Conservation (phyloP, 1,140 invertebrate genomes). For the Rhizoglyphus robini region DNA sequence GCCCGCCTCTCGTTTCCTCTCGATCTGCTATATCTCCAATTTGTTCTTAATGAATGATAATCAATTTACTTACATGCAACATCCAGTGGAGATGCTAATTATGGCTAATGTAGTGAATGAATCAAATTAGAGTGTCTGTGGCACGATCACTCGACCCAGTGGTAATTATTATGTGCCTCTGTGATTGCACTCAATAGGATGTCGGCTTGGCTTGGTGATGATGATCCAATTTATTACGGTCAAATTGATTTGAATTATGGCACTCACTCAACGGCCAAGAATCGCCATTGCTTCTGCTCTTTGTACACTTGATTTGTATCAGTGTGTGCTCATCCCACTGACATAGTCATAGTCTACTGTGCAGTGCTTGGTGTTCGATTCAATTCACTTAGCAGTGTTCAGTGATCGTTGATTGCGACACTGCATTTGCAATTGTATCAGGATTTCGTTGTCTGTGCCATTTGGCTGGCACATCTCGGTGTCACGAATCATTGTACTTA, state of each 20-base stretch:
- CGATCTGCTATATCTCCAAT: not conserved
- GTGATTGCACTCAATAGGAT: not conserved
- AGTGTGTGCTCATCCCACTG: not conserved
- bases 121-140: not conserved
- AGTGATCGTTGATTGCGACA: too few relatives aligned
- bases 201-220: not conserved
- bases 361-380: too few relatives aligned
- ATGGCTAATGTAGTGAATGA: conserved; percentile 11
- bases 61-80: conserved; percentile 9
- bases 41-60: conserved; percentile 7
- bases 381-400: too few relatives aligned
- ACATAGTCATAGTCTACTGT: too few relatives aligned
- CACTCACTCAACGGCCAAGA: too few relatives aligned
- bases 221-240: conserved; percentile 14
- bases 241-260: conserved; percentile 9
- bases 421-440: too few relatives aligned
- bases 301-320: not conserved
- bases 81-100: conserved; percentile 10
- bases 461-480: too few relatives aligned
- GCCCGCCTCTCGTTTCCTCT: not conserved
- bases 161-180: not conserved
- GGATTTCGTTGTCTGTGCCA: too few relatives aligned
- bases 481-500: too few relatives aligned
- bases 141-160: not conserved
- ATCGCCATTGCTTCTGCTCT: not conserved